phyloP scores from a whole-genome alignment of 2,113 vertebrate species.

The Dipodomys merriami region DNA sequence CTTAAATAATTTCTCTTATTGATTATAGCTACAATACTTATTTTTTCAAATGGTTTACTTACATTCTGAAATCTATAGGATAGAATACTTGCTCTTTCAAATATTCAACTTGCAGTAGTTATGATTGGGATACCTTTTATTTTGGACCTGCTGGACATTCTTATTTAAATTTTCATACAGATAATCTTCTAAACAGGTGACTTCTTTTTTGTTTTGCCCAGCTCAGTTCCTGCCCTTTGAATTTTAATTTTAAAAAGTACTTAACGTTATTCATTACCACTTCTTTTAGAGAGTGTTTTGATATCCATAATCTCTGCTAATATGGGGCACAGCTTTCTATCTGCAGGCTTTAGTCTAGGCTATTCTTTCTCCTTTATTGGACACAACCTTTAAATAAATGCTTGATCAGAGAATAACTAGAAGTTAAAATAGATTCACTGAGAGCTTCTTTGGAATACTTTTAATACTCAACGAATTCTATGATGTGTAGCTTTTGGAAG shows the following conservation, averaged over 20 bases:
- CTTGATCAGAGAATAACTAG: not conserved
- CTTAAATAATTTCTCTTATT: not conserved
- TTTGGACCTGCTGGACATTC: constrained; percentile 18
- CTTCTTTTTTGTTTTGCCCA: not conserved
- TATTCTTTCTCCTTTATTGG: not conserved
- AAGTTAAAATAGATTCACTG: constrained; percentile 41
- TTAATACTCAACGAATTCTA: not conserved
- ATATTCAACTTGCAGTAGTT: constrained; percentile 6
- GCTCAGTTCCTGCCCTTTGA: not conserved
- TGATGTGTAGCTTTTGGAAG: not conserved
- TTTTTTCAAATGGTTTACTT: not conserved
- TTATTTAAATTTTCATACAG: not conserved
- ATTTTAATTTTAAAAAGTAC: constrained; percentile 13
- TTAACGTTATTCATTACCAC: constrained; percentile 2
- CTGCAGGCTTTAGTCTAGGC: not conserved
- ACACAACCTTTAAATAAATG: constrained; percentile 42
- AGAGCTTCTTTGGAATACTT: not conserved
- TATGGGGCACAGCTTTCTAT: not conserved
- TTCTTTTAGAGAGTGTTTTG: not conserved
- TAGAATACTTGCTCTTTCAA: not conserved
- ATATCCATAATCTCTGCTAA: not conserved
- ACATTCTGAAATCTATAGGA: constrained; percentile 26
- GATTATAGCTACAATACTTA: not conserved
- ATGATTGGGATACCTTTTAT: not conserved
- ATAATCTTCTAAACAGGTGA: not conserved